Evolutionary conservation across 2,888 invertebrate genomes (phyloP).

Genomic region (Fragum sueziense): DNA sequence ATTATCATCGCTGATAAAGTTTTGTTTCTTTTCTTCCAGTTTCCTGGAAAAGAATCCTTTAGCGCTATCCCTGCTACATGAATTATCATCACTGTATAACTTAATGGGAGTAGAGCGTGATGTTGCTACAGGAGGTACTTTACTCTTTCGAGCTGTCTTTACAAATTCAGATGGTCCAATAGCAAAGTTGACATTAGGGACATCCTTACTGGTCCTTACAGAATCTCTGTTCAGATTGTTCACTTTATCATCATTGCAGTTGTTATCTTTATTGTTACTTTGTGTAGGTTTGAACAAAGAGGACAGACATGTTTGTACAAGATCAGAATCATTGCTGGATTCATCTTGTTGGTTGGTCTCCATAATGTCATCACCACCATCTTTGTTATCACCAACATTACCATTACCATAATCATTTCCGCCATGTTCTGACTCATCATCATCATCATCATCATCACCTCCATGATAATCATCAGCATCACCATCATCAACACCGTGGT

Average conservation of each 20-base stretch:
- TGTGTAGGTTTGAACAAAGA: neutral
- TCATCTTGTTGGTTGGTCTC: neutral
- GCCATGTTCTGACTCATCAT: too few species aligned
- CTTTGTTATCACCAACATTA: too few species aligned
- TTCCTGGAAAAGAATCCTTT: slow-evolving; percentile 25
- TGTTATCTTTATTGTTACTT: neutral
- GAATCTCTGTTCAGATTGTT: neutral
- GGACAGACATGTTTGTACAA: neutral
- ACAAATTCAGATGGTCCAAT: neutral
- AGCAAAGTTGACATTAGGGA: neutral
- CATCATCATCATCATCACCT: neutral
- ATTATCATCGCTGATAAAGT: neutral
- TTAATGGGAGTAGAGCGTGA: too few species aligned
- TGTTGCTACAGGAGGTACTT: too few species aligned
- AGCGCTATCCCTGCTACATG: neutral
- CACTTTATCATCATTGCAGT: too few species aligned
- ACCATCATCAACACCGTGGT: neutral
- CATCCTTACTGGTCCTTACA: neutral
- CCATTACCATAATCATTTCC: neutral
- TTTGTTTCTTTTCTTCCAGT: slow-evolving; percentile 13
- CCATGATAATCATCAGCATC: too few species aligned
- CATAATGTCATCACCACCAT: too few species aligned
- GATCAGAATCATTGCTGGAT: neutral
- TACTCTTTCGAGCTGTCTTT: neutral
- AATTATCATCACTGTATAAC: neutral